Base-by-base conservation (phyloP, 2,888 invertebrate genomes). In the Deilephila porcellus region DNA sequence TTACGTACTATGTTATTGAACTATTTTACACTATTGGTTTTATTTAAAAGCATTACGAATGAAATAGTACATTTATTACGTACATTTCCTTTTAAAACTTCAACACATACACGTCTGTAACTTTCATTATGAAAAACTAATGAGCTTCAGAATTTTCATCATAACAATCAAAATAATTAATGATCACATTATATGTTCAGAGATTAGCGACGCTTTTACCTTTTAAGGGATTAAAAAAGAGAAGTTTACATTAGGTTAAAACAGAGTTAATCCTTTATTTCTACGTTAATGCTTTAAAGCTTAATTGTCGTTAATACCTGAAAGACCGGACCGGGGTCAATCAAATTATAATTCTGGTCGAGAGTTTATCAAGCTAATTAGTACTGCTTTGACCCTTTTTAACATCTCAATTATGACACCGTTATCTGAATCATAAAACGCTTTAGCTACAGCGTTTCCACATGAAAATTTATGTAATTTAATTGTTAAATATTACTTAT, bases 401-500 rank as follows among this genome's bases (percentile, higher is more conserved):
- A 80, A 82, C 80, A 82, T 81, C 78, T 76, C 76, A 82, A 81
- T 84, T 80, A 76, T 77, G 17, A 52, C 52, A 52, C 20, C 3
- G 1, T 25, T 17, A 20, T 19, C 45, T 52, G 17, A 67, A 25
- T 52, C 45, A 14, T 52, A 17, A 67, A 52, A 25, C 19, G 25
- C 25, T 67, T 45, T 64, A 37, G 52, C 25, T 25, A 25, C 8
- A 52, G 25, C 25, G 17, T 45, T 67, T 25, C 0, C 29, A 4
- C 17, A 25, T 8, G 19, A 19, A 37, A 1, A 63, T 37, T 19
- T 19, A 32, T 29, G 60, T 8, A 29, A 29, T 11, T 17, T 62
- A 4, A 34, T 29, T 32, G 19, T 29, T 62, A 17, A 11, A 32
- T 62, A 19, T 19, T 14, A 62, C 11, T 1, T 62, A 29, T 17